Base-by-base conservation (phyloP, 2,113 vertebrate genomes). In the Pycnonotus jocosus region DNA sequence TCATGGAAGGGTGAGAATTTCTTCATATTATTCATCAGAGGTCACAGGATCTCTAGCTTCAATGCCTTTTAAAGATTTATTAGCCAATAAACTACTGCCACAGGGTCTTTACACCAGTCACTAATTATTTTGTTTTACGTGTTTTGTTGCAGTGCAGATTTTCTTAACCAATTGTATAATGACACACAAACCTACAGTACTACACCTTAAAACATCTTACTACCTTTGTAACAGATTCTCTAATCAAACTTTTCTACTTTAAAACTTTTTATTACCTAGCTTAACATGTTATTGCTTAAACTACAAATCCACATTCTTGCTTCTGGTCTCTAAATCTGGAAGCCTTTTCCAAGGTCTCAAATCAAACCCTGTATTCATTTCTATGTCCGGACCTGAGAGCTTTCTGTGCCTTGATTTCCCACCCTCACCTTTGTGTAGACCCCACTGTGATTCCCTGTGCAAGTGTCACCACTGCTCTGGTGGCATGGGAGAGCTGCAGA, bases 351-450 rank as follows among this genome's bases (percentile, higher is more conserved):
- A 35, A 24, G n/a, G 56, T 58, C 56, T 15, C 56, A 58, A 16
- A 35, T 58, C n/a, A 35, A 58, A 16, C n/a, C 56, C 22, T 58
- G n/a, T 58, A 22, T 23, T n/a, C 33, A 23, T 57, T n/a, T 58
- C 22, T 24, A 35, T 35, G n/a, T 57, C 56, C 35, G 22, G 14
- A 23, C 14, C 56, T 57, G n/a, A 58, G n/a, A 35, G 56, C 56
- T 58, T 58, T 35, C n/a, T 58, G n/a, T 58, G n/a, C n/a, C n/a
- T 35, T 58, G 56, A 35, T 58, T 58, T 35, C 56, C n/a, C 22
- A 24, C n/a, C n/a, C 56, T 24, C 3, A 3, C 8, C 0, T 60
- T 37, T 0, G 0, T 1, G 1, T 2, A 11, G 42, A 42, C 18
- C 61, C 56, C 1, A 1, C 70, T 61, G 56, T 6, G 11, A 1